phyloP scores from a whole-genome alignment of 2,113 vertebrate genomes.

The Halcyon senegalensis region DNA sequence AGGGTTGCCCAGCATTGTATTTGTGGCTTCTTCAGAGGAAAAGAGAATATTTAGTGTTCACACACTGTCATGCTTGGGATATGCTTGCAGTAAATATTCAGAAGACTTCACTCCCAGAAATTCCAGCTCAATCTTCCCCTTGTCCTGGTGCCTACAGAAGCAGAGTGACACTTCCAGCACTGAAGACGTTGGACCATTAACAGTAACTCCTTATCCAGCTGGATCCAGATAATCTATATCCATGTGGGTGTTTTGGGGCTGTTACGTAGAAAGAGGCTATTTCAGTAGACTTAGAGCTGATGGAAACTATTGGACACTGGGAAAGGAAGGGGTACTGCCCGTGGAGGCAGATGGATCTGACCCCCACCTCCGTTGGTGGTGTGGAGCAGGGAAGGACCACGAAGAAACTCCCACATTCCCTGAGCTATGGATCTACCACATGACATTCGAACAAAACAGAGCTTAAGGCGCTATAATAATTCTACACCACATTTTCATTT shows the following conservation, averaged over 20 bases:
- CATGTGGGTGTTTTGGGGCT: background rate
- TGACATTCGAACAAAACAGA: background rate
- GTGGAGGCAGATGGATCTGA: background rate
- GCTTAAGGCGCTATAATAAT: background rate
- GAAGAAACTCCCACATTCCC: background rate
- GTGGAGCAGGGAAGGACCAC: background rate
- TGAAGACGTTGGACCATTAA: background rate
- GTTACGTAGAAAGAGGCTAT: background rate
- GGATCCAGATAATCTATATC: background rate
- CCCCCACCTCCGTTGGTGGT: background rate
- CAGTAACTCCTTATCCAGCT: background rate
- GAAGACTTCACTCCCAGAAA: background rate
- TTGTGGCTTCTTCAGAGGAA: background rate
- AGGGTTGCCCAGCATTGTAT: background rate
- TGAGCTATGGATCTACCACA: background rate
- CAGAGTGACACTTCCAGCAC: background rate
- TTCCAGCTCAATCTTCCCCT: background rate
- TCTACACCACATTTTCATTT: background rate
- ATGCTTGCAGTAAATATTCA: background rate
- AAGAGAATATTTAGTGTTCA: background rate
- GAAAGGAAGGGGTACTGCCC: background rate
- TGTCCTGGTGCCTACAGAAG: background rate
- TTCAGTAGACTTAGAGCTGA: background rate
- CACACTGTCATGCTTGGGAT: background rate
- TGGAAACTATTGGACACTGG: background rate